Base-by-base conservation (phyloP, 2,888 invertebrate genomes). In the Oscheius onirici region DNA sequence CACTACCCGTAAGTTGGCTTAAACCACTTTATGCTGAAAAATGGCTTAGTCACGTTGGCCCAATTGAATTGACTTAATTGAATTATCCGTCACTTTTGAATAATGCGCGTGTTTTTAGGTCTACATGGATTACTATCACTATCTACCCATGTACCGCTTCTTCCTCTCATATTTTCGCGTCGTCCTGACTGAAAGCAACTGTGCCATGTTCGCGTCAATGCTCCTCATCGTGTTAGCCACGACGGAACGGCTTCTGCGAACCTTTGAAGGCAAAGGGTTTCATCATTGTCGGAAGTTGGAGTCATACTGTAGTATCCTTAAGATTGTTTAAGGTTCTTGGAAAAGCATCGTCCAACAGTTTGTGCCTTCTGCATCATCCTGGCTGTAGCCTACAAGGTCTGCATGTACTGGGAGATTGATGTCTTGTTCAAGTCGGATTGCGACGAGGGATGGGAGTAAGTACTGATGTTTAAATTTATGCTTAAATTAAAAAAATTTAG, bases 161-260 rank as follows among this genome's bases (percentile, higher is more conserved):
- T 86, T 84, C 73, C 75, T 86, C 15, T 75, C 78, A 17, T 86
- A 86, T 72, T 72, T 80, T 28, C 74, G 77, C 15, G 41, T 81
- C 13, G 75, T 80, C n/a, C 60, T 83, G 44, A 72, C 78, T 10
- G 82, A 80, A 46, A 73, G 77, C 20, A 80, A 81, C 55, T 80
- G 78, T 40, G 84, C 84, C 40, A 84, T 86, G 79, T 87, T 87
- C 73, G 78, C 82, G 15, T 87, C 86, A 10, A 82, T 84, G 79
- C 76, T 86, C 41, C 76, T 86, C 66, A 87, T 86, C 69, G 69
- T 86, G 52, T 65, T 83, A 55, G 86, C 86, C 20, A 86, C 86
- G 1, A 78, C 84, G 2, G 86, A 86, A 68, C 71, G 86, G 22
- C 74, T 86, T 13, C 72, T 86, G 40, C 69, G 82, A 54, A 86